Evolutionary conservation across 2,113 vertebrate genomes (phyloP).

Genomic region (Paramormyrops kingsleyae): DNA sequence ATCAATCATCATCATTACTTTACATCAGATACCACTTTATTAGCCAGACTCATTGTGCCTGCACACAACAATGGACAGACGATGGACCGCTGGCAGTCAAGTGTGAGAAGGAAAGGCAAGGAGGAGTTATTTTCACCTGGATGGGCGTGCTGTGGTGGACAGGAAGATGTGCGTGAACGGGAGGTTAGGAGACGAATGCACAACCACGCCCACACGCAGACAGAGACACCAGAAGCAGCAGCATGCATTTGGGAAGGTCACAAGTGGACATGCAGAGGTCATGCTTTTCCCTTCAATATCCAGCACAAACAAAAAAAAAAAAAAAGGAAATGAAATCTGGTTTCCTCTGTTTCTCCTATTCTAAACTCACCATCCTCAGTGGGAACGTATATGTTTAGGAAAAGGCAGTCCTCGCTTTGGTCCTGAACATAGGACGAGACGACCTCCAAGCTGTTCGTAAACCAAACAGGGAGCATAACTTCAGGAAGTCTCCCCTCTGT

Average conservation of each 20-base stretch:
- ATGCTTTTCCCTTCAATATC: constrained; percentile 60
- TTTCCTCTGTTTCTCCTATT: constrained; percentile 52
- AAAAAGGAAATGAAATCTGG: constrained; percentile 54
- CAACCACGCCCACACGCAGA: constrained; percentile 40
- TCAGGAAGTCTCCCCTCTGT: constrained; percentile 92
- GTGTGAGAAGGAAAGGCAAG: constrained; percentile 48
- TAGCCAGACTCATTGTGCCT: constrained; percentile 71
- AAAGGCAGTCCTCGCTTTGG: constrained; percentile 98
- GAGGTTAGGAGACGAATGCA: constrained; percentile 44
- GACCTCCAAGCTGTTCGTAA: constrained; percentile 95
- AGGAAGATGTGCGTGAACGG: constrained; percentile 50
- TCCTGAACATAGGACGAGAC: constrained; percentile 95
- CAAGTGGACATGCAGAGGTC: constrained; percentile 75
- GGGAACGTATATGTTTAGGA: constrained; percentile 96
- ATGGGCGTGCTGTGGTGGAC: constrained; percentile 67
- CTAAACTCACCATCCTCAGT: constrained; percentile 99
- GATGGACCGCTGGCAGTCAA: constrained; percentile 77
- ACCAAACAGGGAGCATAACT: constrained; percentile 99
- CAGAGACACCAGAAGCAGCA: constrained; percentile 49
- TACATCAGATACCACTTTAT: constrained; percentile 49
- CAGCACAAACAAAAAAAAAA: constrained; percentile 44
- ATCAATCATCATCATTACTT: constrained; percentile 50
- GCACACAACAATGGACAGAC: constrained; percentile 81
- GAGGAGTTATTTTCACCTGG: constrained; percentile 66
- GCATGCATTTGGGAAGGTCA: constrained; percentile 71